These are phyloP conservation scores for Pempheris klunzingeri DNA, from an alignment of 2,797 vertebrate species.

Conservation along the genomic window DNA sequence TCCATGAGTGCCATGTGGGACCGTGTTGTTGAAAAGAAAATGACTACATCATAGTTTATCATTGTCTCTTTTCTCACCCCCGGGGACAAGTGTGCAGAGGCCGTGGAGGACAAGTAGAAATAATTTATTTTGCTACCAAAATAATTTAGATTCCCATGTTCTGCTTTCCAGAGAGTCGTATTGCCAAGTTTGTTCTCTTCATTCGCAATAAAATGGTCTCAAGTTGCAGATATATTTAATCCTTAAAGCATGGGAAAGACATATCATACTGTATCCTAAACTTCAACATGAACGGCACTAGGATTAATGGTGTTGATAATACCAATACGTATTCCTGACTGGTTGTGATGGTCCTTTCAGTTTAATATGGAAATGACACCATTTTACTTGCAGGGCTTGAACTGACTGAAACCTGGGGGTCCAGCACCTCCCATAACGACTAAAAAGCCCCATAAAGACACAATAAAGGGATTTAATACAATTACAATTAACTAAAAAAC, in stretches of 20 bases:
- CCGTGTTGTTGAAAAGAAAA: neutral
- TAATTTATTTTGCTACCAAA: neutral
- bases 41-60: neutral
- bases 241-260: neutral
- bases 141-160: neutral
- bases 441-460: neutral
- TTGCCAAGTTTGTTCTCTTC: neutral
- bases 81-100: neutral
- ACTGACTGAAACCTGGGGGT: neutral
- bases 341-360: neutral
- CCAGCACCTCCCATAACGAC: neutral
- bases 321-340: neutral
- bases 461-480: neutral
- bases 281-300: neutral
- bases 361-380: neutral
- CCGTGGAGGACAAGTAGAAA: neutral
- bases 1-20: neutral
- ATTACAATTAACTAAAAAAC: neutral
- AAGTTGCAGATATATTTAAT: neutral
- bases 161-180: neutral
- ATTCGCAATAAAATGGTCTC: neutral
- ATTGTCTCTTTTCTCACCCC: conserved; percentile 10
- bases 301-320: neutral
- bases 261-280: neutral
- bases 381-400: neutral